Percentiles rank a stretch among this genome's conserved stretches.
Conservation (phyloP, 1,140 invertebrate genomes). For the Rhopalosiphum padi region DNA sequence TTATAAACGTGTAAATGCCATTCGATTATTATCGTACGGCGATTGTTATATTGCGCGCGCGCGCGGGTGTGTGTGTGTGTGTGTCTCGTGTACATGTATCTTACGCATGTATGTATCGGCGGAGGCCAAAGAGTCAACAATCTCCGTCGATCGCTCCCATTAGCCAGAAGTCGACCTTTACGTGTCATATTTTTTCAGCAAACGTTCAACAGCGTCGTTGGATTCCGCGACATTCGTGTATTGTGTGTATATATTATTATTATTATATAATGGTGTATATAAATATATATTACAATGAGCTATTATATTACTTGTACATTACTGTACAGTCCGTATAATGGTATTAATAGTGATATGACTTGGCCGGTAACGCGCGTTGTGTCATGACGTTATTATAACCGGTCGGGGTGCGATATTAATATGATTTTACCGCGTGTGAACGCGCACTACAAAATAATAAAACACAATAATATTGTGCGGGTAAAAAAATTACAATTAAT, state of each 20-base stretch:
- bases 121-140: conserved; percentile 41
- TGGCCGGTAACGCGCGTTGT: neutral
- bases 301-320: neutral
- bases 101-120: too few relatives aligned
- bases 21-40: conserved; percentile 28
- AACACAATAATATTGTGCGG: neutral
- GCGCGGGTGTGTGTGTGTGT: neutral
- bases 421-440: neutral
- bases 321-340: neutral
- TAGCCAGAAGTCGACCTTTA: conserved; percentile 40
- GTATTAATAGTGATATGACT: neutral
- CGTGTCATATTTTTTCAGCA: conserved; percentile 39
- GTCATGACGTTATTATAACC: neutral
- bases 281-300: neutral
- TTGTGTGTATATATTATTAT: too few relatives aligned
- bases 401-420: neutral
- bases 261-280: neutral
- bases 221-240: neutral
- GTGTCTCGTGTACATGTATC: too few relatives aligned
- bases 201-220: neutral
- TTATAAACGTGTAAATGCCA: conserved; percentile 23
- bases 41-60: neutral
- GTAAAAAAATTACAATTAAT: conserved; percentile 15
- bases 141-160: conserved; percentile 25
- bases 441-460: neutral